Base-by-base conservation (phyloP, 2,888 invertebrate genomes). In the Drosophila kanekoi region DNA sequence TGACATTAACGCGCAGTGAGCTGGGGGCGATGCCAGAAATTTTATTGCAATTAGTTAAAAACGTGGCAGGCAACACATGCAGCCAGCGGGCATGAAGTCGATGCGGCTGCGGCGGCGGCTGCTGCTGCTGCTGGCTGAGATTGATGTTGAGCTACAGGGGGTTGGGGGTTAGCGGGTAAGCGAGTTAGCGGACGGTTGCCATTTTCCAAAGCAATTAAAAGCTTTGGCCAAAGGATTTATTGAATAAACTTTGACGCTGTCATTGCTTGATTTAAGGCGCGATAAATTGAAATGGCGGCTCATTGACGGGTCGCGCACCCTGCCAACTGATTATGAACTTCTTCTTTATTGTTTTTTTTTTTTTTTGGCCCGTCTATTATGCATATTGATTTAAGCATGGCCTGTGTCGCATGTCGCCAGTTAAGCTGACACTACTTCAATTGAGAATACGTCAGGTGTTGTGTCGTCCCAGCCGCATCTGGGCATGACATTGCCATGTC, bases 41-140 rank as follows among this genome's bases (percentile, higher is more conserved):
- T 80, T 77, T 52, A 79, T 79, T 79, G 70, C 78, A 79, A 79
- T 79, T 79, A 79, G 81, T 79, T 77, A 65, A 64, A 62, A 77
- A 44, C 48, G 61, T 58, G 67, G 57, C 56, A 64, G 51, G 63
- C 70, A 49, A 40, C 59, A 67, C 60, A 54, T 66, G 63, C 56
- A 65, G 57, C 35, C 14, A 14, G 35, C 11, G 53, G 43, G 18
- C 41, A 23, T 11, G 13, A 18, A 5, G 8, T 1, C 10, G 48
- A 5, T 44, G n/a, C n/a, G 3, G 6, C 10, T 20, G 37, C 5
- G n/a, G 14, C 1, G 6, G 28, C 4, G 28, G 40, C 4, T 5
- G 18, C 14, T 11, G 11, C 13, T 35, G 37, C 8, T 16, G 11
- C 3, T 13, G 67, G 28, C 10, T 18, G 14, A 23, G 43, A 40